Conservation (phyloP, 2,888 invertebrate genomes). For the Microctonus aethiopoides region DNA sequence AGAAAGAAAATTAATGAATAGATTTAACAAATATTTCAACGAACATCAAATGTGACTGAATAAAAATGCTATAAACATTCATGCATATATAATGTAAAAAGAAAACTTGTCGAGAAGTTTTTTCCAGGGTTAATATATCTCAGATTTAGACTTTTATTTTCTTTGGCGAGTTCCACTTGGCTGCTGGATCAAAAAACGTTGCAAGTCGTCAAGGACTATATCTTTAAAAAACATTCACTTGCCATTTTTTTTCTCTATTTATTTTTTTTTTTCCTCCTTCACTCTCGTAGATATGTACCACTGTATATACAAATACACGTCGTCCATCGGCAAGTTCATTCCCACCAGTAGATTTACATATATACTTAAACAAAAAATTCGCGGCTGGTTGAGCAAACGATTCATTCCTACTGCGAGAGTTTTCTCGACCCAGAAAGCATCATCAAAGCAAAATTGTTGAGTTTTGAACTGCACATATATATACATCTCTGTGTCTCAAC, state of each 20-base stretch:
- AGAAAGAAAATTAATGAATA: neutral
- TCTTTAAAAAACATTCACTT: neutral
- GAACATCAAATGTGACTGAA: neutral
- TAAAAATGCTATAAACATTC: neutral
- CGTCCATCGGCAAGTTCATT: neutral
- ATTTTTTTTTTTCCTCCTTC: neutral
- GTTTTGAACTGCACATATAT: constrained; percentile 39
- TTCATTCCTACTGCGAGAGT: constrained; percentile 11
- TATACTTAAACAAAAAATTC: neutral
- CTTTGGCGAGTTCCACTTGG: constrained; percentile 5
- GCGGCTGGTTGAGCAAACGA: neutral
- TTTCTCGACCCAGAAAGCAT: constrained; percentile 44
- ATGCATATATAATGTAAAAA: neutral
- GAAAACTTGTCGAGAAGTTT: neutral
- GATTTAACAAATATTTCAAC: neutral
- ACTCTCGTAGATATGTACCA: neutral
- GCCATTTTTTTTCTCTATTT: neutral
- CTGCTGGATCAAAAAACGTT: neutral
- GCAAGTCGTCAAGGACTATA: neutral
- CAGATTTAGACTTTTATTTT: neutral
- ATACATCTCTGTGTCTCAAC: constrained; percentile 37
- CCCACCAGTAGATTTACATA: neutral
- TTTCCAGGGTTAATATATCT: constrained; percentile 15
- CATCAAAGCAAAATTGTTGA: constrained; percentile 35
- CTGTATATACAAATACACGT: neutral